These are phyloP conservation scores for Pomacea canaliculata DNA, from an alignment of 2,888 invertebrate species.

Conservation along the genomic window DNA sequence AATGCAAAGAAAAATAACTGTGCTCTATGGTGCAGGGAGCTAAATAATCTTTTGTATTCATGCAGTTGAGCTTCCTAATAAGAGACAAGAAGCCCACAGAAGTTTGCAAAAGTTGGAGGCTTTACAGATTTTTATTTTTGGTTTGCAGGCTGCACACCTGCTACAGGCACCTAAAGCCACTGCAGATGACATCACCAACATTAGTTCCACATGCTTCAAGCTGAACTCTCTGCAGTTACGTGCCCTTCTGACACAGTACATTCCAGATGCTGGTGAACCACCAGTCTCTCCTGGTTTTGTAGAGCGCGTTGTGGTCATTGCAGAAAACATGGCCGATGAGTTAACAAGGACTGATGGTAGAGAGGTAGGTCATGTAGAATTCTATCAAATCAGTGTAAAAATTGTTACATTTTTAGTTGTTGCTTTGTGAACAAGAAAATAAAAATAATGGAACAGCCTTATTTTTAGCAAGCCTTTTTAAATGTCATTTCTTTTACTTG, in stretches of 20 bases:
- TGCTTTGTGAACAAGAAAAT: too few relatives aligned
- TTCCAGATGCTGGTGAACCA: constrained; percentile 76
- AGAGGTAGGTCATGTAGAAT: constrained; percentile 70
- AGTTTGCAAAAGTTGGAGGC: too few relatives aligned
- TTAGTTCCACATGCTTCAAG: constrained; percentile 94
- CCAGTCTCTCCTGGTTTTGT: constrained; percentile 76
- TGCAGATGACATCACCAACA: constrained; percentile 88
- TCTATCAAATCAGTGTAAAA: too few relatives aligned
- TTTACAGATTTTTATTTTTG: too few relatives aligned
- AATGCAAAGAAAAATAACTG: too few relatives aligned
- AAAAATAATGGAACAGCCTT: too few relatives aligned
- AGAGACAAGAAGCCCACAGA: too few relatives aligned
- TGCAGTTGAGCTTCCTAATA: too few relatives aligned
- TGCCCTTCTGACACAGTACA: constrained; percentile 84
- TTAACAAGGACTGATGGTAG: constrained; percentile 85
- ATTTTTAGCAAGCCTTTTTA: too few relatives aligned
- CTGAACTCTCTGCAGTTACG: constrained; percentile 95
- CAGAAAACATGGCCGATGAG: constrained; percentile 80
- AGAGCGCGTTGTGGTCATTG: constrained; percentile 64
- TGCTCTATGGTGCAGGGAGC: too few relatives aligned
- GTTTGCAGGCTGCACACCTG: constrained; percentile 86
- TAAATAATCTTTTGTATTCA: too few relatives aligned
- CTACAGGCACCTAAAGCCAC: constrained; percentile 85
- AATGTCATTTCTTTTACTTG: background rate
- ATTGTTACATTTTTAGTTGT: too few relatives aligned